Percentiles rank a stretch among this genome's conserved stretches.
Conservation (phyloP, 2,888 invertebrate genomes). For the Gisinianus flammeolus region DNA sequence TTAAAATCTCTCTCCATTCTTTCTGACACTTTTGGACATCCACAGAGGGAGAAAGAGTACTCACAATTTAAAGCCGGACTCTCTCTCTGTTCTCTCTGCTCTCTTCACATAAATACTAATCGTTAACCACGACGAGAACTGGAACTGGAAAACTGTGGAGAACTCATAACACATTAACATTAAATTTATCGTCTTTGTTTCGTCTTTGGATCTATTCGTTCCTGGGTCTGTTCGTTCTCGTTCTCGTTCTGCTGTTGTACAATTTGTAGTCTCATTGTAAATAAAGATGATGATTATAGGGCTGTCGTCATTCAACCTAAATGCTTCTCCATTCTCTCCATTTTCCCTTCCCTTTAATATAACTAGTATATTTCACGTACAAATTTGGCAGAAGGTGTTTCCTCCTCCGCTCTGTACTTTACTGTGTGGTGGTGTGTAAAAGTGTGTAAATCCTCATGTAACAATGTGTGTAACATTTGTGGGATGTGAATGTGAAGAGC, state of each 20-base stretch:
- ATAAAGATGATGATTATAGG: neutral
- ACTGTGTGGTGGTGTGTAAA: too few species aligned
- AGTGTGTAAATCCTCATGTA: too few species aligned
- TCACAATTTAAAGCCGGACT: neutral
- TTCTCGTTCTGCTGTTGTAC: too few species aligned
- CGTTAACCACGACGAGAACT: neutral
- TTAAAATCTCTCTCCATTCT: neutral
- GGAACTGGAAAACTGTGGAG: too few species aligned
- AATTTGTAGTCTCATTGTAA: neutral
- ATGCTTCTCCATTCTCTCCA: too few species aligned
- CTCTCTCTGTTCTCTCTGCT: too few species aligned
- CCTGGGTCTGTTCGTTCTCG: neutral
- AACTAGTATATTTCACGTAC: too few species aligned
- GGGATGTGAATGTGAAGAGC: neutral
- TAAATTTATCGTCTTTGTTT: neutral
- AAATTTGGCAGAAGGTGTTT: too few species aligned
- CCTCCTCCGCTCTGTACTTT: too few species aligned
- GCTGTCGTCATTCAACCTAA: neutral
- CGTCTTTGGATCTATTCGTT: neutral
- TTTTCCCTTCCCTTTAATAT: too few species aligned
- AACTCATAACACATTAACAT: neutral
- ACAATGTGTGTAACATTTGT: neutral
- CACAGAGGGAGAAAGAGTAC: neutral
- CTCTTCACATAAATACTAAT: too few species aligned
- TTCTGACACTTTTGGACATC: neutral